Evolutionary conservation across 2,113 vertebrate genomes (phyloP).

Genomic region (Corvus moneduloides): DNA sequence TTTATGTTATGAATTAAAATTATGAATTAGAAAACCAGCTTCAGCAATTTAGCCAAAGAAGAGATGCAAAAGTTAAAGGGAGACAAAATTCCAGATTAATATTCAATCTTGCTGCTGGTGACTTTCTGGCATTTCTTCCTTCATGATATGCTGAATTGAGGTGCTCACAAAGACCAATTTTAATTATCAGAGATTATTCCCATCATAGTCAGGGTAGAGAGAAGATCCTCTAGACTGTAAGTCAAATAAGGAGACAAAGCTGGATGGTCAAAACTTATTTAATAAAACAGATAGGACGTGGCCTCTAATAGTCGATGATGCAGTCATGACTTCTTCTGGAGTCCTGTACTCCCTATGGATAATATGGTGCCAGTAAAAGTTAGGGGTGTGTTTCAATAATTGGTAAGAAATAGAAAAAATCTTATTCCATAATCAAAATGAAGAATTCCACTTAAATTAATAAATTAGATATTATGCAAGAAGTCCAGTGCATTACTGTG

Average conservation of each 20-base stretch:
- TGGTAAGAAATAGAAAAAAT: not conserved
- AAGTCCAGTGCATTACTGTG: not conserved
- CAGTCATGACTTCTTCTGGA: not conserved
- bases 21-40: not conserved
- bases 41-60: not conserved
- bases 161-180: not conserved
- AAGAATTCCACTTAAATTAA: not conserved
- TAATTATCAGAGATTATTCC: not conserved
- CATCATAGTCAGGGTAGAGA: fast-evolving
- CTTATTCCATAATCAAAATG: not conserved
- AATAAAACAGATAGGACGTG: not conserved
- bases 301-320: not conserved
- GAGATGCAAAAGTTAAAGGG: not conserved
- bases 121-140: not conserved
- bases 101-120: not conserved
- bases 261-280: not conserved
- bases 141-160: not conserved
- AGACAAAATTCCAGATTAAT: not conserved
- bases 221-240: not conserved
- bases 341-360: not conserved
- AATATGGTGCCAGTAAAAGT: not conserved
- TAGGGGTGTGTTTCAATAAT: not conserved
- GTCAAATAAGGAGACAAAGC: not conserved
- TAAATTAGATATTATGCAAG: not conserved
- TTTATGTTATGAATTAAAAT: not conserved